Base-by-base conservation (phyloP, 2,888 invertebrate species). In the Incurvaria masculella region DNA sequence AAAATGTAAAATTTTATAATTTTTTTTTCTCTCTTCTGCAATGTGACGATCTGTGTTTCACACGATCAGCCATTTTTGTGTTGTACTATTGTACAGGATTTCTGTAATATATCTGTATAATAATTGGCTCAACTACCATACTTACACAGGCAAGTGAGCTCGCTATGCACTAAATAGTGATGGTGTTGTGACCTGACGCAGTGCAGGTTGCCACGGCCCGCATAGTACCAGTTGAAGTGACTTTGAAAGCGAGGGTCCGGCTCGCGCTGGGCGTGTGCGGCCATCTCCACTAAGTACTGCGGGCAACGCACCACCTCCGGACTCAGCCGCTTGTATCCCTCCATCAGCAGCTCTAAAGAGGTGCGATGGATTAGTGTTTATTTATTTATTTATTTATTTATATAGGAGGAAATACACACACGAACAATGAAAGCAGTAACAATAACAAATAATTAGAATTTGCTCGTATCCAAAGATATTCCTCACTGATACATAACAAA, bases 181-280 rank as follows among this genome's bases (percentile, higher is more conserved):
- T 58, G 53, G 51, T 67, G 67, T 20, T 64, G 53, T n/a, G 72
- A 49, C 33, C 55, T 59, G 1, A 66, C 52, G 0, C 63, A 48
- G 10, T 69, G 66, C 53, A 79, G 51, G 54, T 75, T 79, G 2
- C 79, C 79, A 43, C 63, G 61, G 1, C 79, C 79, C 11, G 69
- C 63, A 45, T 75, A 76, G 53, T 75, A 76, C 80, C 80, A 80
- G 56, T 79, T 79, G 55, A 69, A 72, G 5, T 59, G 54, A 33
- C 63, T 59, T 20, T 66, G 59, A 47, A 78, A 76, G 52, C 68
- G 66, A 1, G 63, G 64, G 47, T 76, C 74, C 0, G 79, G 79
- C 43, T 79, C 66, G 1, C 58, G 62, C 45, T 68, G 69, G 4
- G 70, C 54, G n/a, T 66, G 61, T 0, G 61, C 63, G 0, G 76